Evolutionary conservation across 2,888 invertebrate genomes (phyloP), one percentile per base, ranked within the genome.

Genomic region (Sympetrum striolatum): DNA sequence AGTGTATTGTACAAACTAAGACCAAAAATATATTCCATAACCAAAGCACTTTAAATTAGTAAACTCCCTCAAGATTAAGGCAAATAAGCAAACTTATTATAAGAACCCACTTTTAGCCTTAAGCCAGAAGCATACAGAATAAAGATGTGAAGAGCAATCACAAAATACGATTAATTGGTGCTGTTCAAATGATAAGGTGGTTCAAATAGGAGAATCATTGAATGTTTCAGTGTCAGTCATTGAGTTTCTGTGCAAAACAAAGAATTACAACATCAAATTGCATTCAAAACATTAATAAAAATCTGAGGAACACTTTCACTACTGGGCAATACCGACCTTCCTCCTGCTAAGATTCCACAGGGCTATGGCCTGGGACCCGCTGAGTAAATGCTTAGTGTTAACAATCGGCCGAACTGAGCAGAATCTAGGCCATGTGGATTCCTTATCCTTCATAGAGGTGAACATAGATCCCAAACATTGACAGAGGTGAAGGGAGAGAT

Each of bases 301-400:
- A 86, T 86, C 86, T 35, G 86, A 86, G 86, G 86, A 60, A 37
- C 86, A 86, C 60, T 86, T 58, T 60, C 86, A 86, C 86, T 86
- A 86, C 86, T 86, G 86, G 86, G 86, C 35, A 64, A 86, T 86
- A 95, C 96, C 95, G 96, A 98, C 97, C 97, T 98, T 97, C 96
- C 97, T 96, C 95, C 97, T 97, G 96, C 97, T 97, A 96, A 97
- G 97, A 95, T 97, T 97, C 97, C 97, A 98, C 95, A 98, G 96
- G 95, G 97, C 97, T 96, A 98, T 97, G 95, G 98, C 98, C 96
- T 98, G 86, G 58, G 86, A 86, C 86, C 60, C 86, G 86, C 53
- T 64, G 86, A 86, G 86, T 86, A 86, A 86, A 60, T 86, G 86
- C 86, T 86, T 86, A 86, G 86, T n/a, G 60, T 86, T 86, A 86